Evolutionary conservation across 2,113 vertebrate species (phyloP), one percentile per base, ranked within the genome.

Genomic region (Dicentrarchus labrax): DNA sequence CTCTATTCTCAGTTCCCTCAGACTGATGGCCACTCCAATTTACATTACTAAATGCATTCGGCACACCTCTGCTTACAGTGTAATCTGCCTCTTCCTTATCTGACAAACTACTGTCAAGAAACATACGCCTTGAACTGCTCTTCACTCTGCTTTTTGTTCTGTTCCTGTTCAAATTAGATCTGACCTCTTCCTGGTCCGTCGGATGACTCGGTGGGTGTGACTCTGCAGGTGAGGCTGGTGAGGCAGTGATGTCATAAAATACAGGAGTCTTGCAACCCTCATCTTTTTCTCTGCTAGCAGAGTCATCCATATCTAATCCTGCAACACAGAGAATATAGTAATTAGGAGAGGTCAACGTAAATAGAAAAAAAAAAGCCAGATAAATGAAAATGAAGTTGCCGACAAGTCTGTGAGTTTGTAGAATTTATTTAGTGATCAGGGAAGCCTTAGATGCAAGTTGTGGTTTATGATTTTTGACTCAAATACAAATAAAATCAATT

Each of bases 91-190:
- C 80, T 2, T 92, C 91, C n/a, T 91, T 88, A 61, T 85, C 77
- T 1, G 91, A 93, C 30, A 84, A 86, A 54, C 76, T 75, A 54
- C 64, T 66, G n/a, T 90, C 87, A 13, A 94, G 80, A 91, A 96
- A 94, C 45, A 3, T 61, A 6, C 60, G 84, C 66, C 93, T 93
- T 0, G 84, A 94, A 39, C 84, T 84, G 70, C 85, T 91, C 86
- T 91, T 94, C 3, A 92, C 83, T 66, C 92, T 92, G 76, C 92
- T 89, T 75, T 89, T 95, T 56, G 64, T 84, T 76, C 77, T 86
- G 11, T 43, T 76, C 15, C 24, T 88, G 51, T 76, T 83, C 59
- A 84, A 74, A 56, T 47, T 51, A 0, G 76, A 53, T 3, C 48
- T 39, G n/a, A 30, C 30, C 30, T 24, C 57, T 78, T 78, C 76